A percentile compares a stretch with the other conserved stretches of the same genome.
These are phyloP conservation scores for Hestina assimilis DNA, from an alignment of 1,140 invertebrate genomes.

Conservation along the genomic window DNA sequence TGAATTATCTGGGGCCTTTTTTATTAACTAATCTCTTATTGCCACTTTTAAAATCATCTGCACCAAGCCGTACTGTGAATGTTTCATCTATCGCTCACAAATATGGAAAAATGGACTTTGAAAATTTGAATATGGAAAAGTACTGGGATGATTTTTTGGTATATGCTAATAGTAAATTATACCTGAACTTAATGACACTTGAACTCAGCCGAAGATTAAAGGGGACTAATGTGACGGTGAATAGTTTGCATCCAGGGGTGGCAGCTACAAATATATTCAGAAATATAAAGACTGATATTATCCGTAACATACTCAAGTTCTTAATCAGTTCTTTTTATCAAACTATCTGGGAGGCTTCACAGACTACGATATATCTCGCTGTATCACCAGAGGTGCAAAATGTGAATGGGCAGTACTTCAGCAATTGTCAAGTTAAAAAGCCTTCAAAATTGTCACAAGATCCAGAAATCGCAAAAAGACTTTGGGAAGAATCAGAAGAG, in stretches of 20 bases:
- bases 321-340: constrained; percentile 64
- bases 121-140: constrained; percentile 87
- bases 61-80: constrained; percentile 89
- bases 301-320: constrained; percentile 42
- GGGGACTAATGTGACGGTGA: constrained; percentile 89
- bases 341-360: constrained; percentile 78
- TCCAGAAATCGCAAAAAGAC: constrained; percentile 54
- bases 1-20: constrained; percentile 94
- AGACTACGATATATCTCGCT: constrained; percentile 80
- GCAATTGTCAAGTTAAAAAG: constrained; percentile 74
- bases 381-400: constrained; percentile 77
- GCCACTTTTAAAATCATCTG: constrained; percentile 84
- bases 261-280: constrained; percentile 90
- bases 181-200: constrained; percentile 90
- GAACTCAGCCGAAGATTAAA: constrained; percentile 88
- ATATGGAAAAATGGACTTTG: constrained; percentile 85
- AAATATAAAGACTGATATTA: constrained; percentile 81
- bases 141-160: constrained; percentile 83
- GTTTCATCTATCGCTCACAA: constrained; percentile 91
- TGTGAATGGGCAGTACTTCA: constrained; percentile 80
- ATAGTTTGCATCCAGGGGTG: constrained; percentile 93
- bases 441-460: constrained; percentile 66
- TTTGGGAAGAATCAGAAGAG: constrained; percentile 73
- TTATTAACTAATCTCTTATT: constrained; percentile 86
- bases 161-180: constrained; percentile 92